Percentiles rank a stretch among this genome's conserved stretches.
These are phyloP conservation scores for Eucera pruinosa DNA, from an alignment of 2,888 invertebrate genomes.

Conservation along the genomic window DNA sequence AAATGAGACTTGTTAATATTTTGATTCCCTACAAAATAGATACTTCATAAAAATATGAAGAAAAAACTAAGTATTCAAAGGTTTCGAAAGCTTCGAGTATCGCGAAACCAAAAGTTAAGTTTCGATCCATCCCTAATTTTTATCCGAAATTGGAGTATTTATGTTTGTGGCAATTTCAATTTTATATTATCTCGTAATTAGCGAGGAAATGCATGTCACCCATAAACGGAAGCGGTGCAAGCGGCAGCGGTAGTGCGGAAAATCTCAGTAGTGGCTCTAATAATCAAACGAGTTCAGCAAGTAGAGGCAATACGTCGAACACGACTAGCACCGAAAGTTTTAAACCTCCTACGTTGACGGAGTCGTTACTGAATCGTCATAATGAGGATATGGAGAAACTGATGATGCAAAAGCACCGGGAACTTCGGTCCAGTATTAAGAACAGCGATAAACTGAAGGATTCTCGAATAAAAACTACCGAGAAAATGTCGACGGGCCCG, in stretches of 20 bases:
- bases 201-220: constrained; percentile 85
- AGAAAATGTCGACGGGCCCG: constrained; percentile 81
- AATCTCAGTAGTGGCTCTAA: constrained; percentile 87
- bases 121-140: too few species aligned
- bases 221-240: constrained; percentile 86
- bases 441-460: constrained; percentile 85
- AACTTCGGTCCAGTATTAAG: constrained; percentile 86
- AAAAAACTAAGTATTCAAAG: too few species aligned
- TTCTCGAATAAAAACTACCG: constrained; percentile 84
- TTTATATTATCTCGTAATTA: constrained; percentile 29
- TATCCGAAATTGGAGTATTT: too few species aligned
- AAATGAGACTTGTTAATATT: too few species aligned
- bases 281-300: constrained; percentile 85
- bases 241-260: constrained; percentile 87
- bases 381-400: constrained; percentile 93
- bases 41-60: too few species aligned
- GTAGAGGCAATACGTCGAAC: constrained; percentile 84
- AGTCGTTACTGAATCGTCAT: constrained; percentile 87
- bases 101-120: too few species aligned
- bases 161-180: too few species aligned
- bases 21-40: too few species aligned
- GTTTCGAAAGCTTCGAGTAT: too few species aligned
- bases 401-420: constrained; percentile 89
- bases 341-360: constrained; percentile 86
- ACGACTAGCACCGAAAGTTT: constrained; percentile 83